Evolutionary conservation across 2,113 vertebrate species (phyloP).

Genomic region (Actenoides lindsayi): DNA sequence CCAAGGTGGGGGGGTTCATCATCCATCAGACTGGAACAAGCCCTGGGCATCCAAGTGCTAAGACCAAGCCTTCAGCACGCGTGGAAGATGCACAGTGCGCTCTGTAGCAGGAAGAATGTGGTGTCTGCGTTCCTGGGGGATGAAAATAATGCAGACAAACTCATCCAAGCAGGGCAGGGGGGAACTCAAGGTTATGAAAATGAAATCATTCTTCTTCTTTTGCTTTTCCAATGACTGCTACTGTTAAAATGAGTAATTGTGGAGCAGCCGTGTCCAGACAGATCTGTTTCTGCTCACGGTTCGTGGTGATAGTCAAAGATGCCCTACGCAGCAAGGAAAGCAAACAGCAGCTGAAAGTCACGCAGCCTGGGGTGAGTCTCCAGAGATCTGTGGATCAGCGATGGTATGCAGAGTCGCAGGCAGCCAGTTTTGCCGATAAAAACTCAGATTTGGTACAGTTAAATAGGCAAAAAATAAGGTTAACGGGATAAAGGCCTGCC

Average conservation of each 20-base stretch:
- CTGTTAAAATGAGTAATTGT: conserved; percentile 61
- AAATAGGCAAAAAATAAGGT: neutral
- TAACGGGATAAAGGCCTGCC: neutral
- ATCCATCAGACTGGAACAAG: neutral
- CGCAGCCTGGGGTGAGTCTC: neutral
- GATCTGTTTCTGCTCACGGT: conserved; percentile 5
- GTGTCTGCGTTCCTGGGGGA: neutral
- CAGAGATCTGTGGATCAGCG: neutral
- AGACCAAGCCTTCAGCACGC: accelerated
- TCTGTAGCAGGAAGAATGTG: neutral
- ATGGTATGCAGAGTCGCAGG: neutral
- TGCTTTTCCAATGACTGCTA: conserved; percentile 26
- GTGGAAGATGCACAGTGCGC: neutral
- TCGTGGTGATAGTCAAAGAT: neutral
- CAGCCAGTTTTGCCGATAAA: neutral
- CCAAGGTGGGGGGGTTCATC: neutral
- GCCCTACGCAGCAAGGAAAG: neutral
- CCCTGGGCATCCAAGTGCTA: neutral
- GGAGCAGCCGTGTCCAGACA: conserved; percentile 14
- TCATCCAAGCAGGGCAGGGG: conserved; percentile 25
- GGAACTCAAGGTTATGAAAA: conserved; percentile 62
- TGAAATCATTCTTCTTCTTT: conserved; percentile 63
- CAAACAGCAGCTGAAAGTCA: neutral
- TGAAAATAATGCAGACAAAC: neutral
- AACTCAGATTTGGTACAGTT: neutral